Percentiles rank a stretch among this genome's conserved stretches.
Evolutionary conservation across 1,140 invertebrate genomes (phyloP).

Genomic region (Atta colombica): DNA sequence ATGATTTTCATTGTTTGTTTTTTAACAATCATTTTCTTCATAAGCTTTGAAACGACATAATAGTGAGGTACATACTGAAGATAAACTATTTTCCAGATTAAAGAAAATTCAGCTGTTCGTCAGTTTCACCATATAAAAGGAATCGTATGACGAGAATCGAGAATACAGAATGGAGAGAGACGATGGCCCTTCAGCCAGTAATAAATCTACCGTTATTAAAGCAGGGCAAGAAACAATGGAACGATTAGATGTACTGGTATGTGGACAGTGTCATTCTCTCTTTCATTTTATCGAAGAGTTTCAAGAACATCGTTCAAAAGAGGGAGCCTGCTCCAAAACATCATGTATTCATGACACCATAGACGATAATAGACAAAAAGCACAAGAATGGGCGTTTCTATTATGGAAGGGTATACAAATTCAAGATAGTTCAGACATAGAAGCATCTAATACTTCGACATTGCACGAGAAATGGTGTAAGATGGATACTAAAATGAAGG

Average conservation of each 20-base stretch:
- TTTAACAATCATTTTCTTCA: no score
- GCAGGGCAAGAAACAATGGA: slow-evolving; percentile 92
- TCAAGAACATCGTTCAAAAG: slow-evolving; percentile 88
- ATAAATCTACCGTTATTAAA: slow-evolving; percentile 89
- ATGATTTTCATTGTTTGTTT: no score
- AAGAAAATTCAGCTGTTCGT: no score
- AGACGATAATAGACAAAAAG: slow-evolving; percentile 90
- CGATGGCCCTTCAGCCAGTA: slow-evolving; percentile 89
- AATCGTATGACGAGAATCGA: slow-evolving; percentile 6
- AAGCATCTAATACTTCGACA: slow-evolving; percentile 87
- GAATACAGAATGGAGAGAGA: slow-evolving; percentile 82
- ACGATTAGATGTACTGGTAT: slow-evolving; percentile 89
- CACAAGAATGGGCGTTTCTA: slow-evolving; percentile 94
- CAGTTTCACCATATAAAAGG: no score
- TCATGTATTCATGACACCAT: slow-evolving; percentile 84
- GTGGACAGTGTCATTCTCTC: slow-evolving; percentile 92
- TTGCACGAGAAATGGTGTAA: no score
- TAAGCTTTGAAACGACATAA: no score
- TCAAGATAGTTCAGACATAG: slow-evolving; percentile 86
- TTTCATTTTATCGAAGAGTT: slow-evolving; percentile 94
- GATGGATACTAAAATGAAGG: no score
- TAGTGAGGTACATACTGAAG: no score
- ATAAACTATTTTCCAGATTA: no score
- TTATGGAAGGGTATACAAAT: slow-evolving; percentile 92
- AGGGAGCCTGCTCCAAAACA: slow-evolving; percentile 82